A percentile compares a stretch with the other conserved stretches of the same genome.
Conservation (phyloP, 2,113 vertebrate genomes). For the Antennarius striatus region DNA sequence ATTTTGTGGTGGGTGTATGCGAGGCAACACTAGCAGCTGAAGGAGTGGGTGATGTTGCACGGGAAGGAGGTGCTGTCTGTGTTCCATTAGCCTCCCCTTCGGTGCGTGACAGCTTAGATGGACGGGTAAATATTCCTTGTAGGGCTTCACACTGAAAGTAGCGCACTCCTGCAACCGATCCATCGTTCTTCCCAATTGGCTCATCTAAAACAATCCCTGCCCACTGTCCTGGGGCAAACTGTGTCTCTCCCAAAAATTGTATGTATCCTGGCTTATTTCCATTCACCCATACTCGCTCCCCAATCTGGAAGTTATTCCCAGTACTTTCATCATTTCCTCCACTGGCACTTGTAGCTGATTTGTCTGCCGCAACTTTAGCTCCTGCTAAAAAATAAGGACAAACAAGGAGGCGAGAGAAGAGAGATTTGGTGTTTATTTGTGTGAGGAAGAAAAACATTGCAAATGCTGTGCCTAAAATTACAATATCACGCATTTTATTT, state of each 20-base stretch:
- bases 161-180: conserved; percentile 93
- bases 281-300: conserved; percentile 98
- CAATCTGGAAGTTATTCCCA: conserved; percentile 88
- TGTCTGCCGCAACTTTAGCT: conserved; percentile 76
- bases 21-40: conserved; percentile 70
- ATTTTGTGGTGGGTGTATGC: conserved; percentile 53
- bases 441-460: conserved; percentile 1
- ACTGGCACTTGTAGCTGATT: conserved; percentile 71
- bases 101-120: conserved; percentile 89
- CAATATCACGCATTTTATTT: not conserved
- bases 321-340: conserved; percentile 78
- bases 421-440: not conserved
- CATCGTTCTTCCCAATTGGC: conserved; percentile 97
- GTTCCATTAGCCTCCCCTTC: conserved; percentile 91
- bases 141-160: conserved; percentile 96
- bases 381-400: conserved; percentile 53
- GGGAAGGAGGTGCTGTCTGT: conserved; percentile 78
- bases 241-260: conserved; percentile 95
- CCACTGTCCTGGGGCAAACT: conserved; percentile 98
- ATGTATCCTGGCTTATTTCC: conserved; percentile 94
- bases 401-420: conserved; percentile 3
- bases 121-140: conserved; percentile 94
- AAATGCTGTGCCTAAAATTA: conserved; percentile 3
- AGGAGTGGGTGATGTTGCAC: conserved; percentile 87
- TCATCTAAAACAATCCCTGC: conserved; percentile 96